phyloP scores from a whole-genome alignment of 2,113 vertebrate genomes.

The Tichodroma muraria region DNA sequence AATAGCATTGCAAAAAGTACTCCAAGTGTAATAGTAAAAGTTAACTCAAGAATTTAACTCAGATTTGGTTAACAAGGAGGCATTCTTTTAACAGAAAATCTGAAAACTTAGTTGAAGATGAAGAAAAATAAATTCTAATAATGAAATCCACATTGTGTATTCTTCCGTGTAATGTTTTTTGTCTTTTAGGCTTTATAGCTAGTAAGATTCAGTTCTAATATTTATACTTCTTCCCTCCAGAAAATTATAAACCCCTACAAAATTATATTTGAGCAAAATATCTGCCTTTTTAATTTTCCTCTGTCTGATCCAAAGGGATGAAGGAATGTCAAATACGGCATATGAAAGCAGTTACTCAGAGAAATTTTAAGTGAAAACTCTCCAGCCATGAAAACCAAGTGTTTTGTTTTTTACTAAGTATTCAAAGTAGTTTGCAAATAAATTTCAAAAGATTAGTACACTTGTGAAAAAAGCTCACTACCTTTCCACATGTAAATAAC shows the following conservation, averaged over 20 bases:
- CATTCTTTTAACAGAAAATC: not conserved
- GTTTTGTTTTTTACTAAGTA: not conserved
- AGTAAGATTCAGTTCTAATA: not conserved
- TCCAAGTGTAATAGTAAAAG: not conserved
- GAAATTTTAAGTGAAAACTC: not conserved
- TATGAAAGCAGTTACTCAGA: not conserved
- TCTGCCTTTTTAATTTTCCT: not conserved
- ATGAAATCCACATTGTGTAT: not conserved
- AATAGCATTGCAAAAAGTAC: not conserved
- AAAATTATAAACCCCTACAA: not conserved
- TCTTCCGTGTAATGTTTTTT: not conserved
- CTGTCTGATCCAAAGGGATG: not conserved
- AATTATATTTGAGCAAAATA: not conserved
- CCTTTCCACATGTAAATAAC: not conserved
- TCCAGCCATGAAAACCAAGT: not conserved
- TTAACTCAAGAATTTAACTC: not conserved
- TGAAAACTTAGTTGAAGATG: not conserved
- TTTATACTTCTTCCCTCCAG: not conserved
- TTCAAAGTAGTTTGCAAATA: not conserved
- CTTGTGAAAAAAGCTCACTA: not conserved
- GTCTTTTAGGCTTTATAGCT: not conserved
- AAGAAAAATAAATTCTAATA: not conserved
- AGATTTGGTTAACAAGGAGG: not conserved
- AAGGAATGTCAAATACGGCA: not conserved
- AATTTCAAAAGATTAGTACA: not conserved